These are phyloP conservation scores for Corythoichthys intestinalis DNA, from an alignment of 2,113 vertebrate species.

Conservation along the genomic window DNA sequence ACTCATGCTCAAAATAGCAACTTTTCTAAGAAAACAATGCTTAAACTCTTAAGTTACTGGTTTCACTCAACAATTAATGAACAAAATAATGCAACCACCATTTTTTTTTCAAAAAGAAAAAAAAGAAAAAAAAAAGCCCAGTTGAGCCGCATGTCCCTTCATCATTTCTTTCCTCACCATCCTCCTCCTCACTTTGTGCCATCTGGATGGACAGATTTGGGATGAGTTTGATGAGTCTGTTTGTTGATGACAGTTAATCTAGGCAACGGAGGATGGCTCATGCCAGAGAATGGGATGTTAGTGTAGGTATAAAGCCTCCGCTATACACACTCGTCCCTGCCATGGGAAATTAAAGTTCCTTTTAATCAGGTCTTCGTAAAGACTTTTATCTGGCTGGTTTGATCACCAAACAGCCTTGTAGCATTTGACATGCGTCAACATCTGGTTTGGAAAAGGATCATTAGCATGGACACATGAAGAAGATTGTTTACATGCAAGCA, in stretches of 20 bases:
- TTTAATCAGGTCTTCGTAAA: conserved; percentile 22
- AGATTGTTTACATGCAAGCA: neutral
- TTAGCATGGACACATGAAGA: neutral
- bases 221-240: conserved; percentile 50
- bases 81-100: neutral
- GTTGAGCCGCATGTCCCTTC: conserved; percentile 21
- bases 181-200: conserved; percentile 47
- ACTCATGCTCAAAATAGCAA: too few species aligned
- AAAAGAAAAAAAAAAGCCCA: conserved; percentile 4
- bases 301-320: conserved; percentile 35
- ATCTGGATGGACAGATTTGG: conserved; percentile 68
- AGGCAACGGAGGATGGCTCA: conserved; percentile 41
- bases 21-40: too few species aligned
- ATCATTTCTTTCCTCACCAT: conserved; percentile 18
- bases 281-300: conserved; percentile 37
- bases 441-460: conserved; percentile 15
- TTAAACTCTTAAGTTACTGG: too few species aligned
- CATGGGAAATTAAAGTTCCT: conserved; percentile 21
- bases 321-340: conserved; percentile 23
- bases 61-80: too few species aligned
- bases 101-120: conserved; percentile 8
- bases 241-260: conserved; percentile 60
- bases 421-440: conserved; percentile 5
- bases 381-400: conserved; percentile 11
- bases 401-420: conserved; percentile 8